Conservation (phyloP, 2,888 invertebrate genomes). For the Campoletis raptor region DNA sequence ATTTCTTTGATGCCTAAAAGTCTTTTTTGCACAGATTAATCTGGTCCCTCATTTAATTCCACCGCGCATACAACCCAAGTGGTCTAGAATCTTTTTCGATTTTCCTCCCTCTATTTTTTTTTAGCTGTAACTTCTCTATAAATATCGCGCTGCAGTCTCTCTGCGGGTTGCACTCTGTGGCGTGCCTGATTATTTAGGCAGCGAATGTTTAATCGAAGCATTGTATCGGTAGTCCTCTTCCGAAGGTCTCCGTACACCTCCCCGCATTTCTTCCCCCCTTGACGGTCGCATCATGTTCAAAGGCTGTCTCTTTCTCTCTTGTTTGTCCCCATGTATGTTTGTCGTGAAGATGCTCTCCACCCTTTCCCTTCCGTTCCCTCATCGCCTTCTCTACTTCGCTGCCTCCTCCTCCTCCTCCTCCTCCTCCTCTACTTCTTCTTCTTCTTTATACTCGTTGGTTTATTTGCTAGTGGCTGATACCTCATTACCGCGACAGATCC, state of each 20-base stretch:
- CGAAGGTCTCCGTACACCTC: slow-evolving; percentile 70
- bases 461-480: slow-evolving; percentile 84
- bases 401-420: slow-evolving; percentile 58
- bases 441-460: slow-evolving; percentile 82
- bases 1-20: slow-evolving; percentile 8
- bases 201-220: slow-evolving; percentile 84
- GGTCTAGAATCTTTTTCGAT: slow-evolving; percentile 6
- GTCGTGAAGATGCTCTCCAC: slow-evolving; percentile 65
- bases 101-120: slow-evolving; percentile 36
- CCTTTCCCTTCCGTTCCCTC: slow-evolving; percentile 60
- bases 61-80: slow-evolving; percentile 1
- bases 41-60: slow-evolving; percentile 12
- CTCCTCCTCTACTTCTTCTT: slow-evolving; percentile 8
- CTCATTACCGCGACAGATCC: slow-evolving; percentile 85
- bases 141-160: slow-evolving; percentile 24
- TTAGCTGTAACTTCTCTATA: slow-evolving; percentile 32
- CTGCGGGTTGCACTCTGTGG: slow-evolving; percentile 60
- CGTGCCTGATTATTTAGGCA: slow-evolving; percentile 84
- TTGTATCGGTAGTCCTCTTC: slow-evolving; percentile 80
- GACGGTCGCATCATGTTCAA: slow-evolving; percentile 54
- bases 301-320: slow-evolving; percentile 55
- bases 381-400: slow-evolving; percentile 57
- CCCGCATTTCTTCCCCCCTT: slow-evolving; percentile 69
- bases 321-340: slow-evolving; percentile 64
- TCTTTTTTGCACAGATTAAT: slow-evolving; percentile 13